Evolutionary conservation across 2,797 vertebrate species (phyloP).

Genomic region (Gymnocypris eckloni): DNA sequence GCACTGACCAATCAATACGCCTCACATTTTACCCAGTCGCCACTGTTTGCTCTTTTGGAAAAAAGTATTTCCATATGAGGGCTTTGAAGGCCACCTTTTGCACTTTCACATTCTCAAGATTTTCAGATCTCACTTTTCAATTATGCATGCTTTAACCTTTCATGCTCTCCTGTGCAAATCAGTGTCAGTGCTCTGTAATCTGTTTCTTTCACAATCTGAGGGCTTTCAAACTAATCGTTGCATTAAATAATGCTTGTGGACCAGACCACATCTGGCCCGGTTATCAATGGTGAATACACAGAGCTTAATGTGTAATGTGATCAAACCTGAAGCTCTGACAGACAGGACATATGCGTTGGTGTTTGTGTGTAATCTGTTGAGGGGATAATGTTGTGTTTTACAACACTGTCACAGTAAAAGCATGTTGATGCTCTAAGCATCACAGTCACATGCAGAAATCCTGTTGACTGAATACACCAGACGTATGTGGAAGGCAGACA

Average conservation of each 20-base stretch:
- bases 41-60: slow-evolving; percentile 44
- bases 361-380: slow-evolving; percentile 17
- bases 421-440: slow-evolving; percentile 10
- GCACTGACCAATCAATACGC: slow-evolving; percentile 42
- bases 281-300: not conserved
- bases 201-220: slow-evolving; percentile 38
- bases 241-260: slow-evolving; percentile 35
- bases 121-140: slow-evolving; percentile 50
- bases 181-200: slow-evolving; percentile 42
- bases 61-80: slow-evolving; percentile 42
- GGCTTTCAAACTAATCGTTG: slow-evolving; percentile 38
- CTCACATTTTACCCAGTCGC: slow-evolving; percentile 34
- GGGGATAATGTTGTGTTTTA: slow-evolving; percentile 28
- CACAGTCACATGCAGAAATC: slow-evolving; percentile 40
- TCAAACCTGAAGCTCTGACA: slow-evolving; percentile 5
- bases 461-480: slow-evolving; percentile 43
- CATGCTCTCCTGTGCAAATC: slow-evolving; percentile 28
- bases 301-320: not conserved
- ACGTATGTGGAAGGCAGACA: not conserved
- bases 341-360: not conserved
- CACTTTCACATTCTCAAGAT: slow-evolving; percentile 51
- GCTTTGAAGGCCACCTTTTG: slow-evolving; percentile 52
- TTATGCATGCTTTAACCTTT: slow-evolving; percentile 52
- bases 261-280: not conserved
- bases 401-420: slow-evolving; percentile 20